Percentiles rank a stretch among this genome's conserved stretches.
Conservation (phyloP, 2,113 vertebrate genomes). For the Talpa occidentalis region DNA sequence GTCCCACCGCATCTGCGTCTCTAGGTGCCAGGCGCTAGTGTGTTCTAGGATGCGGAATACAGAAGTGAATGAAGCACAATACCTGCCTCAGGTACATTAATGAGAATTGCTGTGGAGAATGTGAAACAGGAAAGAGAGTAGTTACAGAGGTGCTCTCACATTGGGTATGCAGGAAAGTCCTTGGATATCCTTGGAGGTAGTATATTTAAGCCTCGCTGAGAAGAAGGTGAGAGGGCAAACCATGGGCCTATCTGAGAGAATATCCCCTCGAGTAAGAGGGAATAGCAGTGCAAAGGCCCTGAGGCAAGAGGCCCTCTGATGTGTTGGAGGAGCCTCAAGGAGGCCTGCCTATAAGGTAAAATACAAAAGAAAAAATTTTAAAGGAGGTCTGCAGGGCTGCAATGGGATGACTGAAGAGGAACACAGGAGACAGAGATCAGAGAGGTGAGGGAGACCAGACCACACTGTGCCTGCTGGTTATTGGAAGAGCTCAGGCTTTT, state of each 20-base stretch:
- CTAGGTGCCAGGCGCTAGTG: background rate
- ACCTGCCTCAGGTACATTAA: fast-evolving
- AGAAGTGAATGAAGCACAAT: background rate
- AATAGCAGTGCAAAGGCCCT: background rate
- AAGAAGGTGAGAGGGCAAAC: background rate
- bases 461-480: fast-evolving
- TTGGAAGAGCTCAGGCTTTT: background rate
- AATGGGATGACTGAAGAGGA: background rate
- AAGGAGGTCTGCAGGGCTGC: background rate
- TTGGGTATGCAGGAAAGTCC: background rate
- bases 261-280: background rate
- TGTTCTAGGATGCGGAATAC: background rate
- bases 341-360: background rate
- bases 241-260: background rate
- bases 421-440: background rate
- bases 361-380: no score
- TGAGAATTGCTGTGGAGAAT: background rate
- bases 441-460: background rate
- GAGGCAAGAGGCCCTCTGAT: background rate
- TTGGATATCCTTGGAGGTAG: background rate
- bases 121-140: background rate
- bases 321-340: background rate
- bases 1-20: background rate
- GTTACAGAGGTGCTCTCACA: background rate
- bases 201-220: background rate